These are phyloP conservation scores for Mongoloraphidia duomilia DNA, from an alignment of 2,888 invertebrate species.

Conservation along the genomic window DNA sequence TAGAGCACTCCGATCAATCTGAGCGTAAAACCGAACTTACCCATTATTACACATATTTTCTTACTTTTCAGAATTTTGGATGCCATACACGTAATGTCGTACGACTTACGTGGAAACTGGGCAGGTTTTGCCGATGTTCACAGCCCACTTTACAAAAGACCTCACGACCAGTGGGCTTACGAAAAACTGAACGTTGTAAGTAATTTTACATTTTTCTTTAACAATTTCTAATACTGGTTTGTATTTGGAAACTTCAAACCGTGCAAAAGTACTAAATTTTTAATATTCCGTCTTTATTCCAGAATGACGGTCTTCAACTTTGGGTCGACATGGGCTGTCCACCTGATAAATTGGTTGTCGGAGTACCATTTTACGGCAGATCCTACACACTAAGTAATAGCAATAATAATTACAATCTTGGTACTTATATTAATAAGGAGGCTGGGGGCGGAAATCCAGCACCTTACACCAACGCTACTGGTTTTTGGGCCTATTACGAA, in stretches of 20 bases:
- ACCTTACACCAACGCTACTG: slow-evolving; percentile 72
- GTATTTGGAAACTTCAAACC: neutral
- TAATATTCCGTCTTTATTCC: slow-evolving; percentile 15
- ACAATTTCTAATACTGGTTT: neutral
- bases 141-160: slow-evolving; percentile 71
- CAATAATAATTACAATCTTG: slow-evolving; percentile 68
- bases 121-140: slow-evolving; percentile 83
- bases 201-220: slow-evolving; percentile 15
- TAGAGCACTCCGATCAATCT: too few relatives aligned
- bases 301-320: slow-evolving; percentile 75
- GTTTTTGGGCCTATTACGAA: slow-evolving; percentile 78
- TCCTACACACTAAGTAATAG: slow-evolving; percentile 69
- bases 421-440: slow-evolving; percentile 82
- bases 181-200: slow-evolving; percentile 80
- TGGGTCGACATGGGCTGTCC: slow-evolving; percentile 87
- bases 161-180: slow-evolving; percentile 80
- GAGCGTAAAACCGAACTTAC: too few relatives aligned
- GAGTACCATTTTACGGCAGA: slow-evolving; percentile 80
- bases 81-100: slow-evolving; percentile 76
- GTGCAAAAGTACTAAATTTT: neutral
- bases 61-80: slow-evolving; percentile 45
- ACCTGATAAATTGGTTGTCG: slow-evolving; percentile 73
- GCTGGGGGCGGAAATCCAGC: slow-evolving; percentile 78
- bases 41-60: neutral
- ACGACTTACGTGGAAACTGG: slow-evolving; percentile 79